Evolutionary conservation across 2,888 invertebrate genomes (phyloP).

Genomic region (Leucophora obtusa): DNA sequence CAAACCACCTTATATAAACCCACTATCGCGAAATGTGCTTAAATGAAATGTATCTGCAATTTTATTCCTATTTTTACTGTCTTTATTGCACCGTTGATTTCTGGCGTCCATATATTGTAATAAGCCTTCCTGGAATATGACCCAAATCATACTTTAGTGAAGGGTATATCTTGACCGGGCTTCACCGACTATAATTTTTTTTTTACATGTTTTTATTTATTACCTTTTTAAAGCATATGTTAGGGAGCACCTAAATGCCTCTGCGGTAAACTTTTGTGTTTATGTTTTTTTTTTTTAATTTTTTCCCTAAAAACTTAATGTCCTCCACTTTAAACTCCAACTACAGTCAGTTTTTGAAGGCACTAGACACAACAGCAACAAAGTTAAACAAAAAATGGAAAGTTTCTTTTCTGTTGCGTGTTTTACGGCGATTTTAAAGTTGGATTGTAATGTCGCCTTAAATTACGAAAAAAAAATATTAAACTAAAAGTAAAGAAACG

Average conservation of each 20-base stretch:
- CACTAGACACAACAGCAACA: slow-evolving; percentile 32
- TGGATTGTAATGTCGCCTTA: slow-evolving; percentile 58
- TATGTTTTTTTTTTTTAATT: slow-evolving; percentile 1
- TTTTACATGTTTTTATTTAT: slow-evolving; percentile 27
- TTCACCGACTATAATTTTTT: too few species aligned
- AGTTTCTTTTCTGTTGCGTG: slow-evolving; percentile 52
- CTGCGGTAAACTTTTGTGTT: slow-evolving; percentile 4
- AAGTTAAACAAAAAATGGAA: slow-evolving; percentile 6
- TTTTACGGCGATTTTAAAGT: slow-evolving; percentile 59
- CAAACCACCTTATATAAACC: too few species aligned
- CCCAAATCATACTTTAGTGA: too few species aligned
- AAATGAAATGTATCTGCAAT: too few species aligned
- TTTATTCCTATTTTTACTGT: too few species aligned
- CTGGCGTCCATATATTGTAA: too few species aligned
- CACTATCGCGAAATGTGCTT: too few species aligned
- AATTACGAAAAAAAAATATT: slow-evolving; percentile 50
- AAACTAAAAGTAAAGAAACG: slow-evolving; percentile 24
- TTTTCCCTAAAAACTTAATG: slow-evolving; percentile 14
- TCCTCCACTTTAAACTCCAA: slow-evolving; percentile 49
- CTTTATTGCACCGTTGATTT: too few species aligned
- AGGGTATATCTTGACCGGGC: too few species aligned
- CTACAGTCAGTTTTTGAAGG: slow-evolving; percentile 12
- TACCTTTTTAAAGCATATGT: slow-evolving; percentile 45
- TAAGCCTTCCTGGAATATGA: too few species aligned
- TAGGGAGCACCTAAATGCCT: slow-evolving; percentile 41